Evolutionary conservation across 2,888 invertebrate species (phyloP).

Genomic region (Acronicta aceris): DNA sequence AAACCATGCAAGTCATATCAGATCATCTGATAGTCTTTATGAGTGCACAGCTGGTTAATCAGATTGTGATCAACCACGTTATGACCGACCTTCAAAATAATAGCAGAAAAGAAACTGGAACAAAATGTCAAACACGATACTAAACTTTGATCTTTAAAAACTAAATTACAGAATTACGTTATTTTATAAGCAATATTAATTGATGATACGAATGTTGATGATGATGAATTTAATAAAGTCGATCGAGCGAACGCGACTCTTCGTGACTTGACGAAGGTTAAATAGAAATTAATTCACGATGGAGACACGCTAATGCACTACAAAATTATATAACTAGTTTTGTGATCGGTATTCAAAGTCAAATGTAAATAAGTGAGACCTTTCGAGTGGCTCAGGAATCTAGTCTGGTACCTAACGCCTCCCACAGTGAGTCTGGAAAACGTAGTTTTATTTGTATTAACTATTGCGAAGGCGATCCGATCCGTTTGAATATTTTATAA

Average conservation of each 20-base stretch:
- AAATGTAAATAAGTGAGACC: constrained; percentile 67
- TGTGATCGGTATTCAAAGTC: constrained; percentile 68
- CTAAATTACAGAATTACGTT: constrained; percentile 18
- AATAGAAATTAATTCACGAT: constrained; percentile 68
- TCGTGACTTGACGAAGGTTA: constrained; percentile 75
- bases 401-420: constrained; percentile 55
- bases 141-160: constrained; percentile 9
- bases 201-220: constrained; percentile 23
- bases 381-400: constrained; percentile 64
- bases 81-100: constrained; percentile 16
- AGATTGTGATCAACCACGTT: constrained; percentile 33
- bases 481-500: constrained; percentile 27
- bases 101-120: not conserved
- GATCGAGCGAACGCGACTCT: constrained; percentile 54
- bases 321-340: constrained; percentile 61
- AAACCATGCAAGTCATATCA: constrained; percentile 10
- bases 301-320: constrained; percentile 64
- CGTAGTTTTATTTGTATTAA: constrained; percentile 38
- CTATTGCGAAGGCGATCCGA: constrained; percentile 21
- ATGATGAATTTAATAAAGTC: constrained; percentile 30
- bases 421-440: constrained; percentile 38
- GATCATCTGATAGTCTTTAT: constrained; percentile 36
- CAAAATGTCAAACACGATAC: constrained; percentile 23
- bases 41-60: constrained; percentile 7
- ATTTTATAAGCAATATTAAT: constrained; percentile 7